Conservation (phyloP, 2,113 vertebrate genomes). For the Apteryx mantelli region DNA sequence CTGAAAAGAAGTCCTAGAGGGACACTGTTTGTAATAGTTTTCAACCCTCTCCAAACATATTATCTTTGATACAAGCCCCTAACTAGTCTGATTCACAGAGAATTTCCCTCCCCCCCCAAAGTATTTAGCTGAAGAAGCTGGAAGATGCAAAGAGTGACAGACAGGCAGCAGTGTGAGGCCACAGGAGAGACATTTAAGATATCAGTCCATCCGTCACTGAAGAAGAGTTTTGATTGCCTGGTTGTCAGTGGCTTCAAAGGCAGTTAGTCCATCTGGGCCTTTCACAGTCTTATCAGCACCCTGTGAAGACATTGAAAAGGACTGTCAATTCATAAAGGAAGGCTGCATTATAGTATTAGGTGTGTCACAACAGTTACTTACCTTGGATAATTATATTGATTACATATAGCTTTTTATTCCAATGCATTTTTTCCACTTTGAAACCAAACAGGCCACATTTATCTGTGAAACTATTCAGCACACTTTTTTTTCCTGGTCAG, state of each 20-base stretch:
- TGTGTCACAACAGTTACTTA: background rate
- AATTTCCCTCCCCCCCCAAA: slow-evolving; percentile 74
- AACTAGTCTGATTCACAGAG: slow-evolving; percentile 72
- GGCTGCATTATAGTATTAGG: background rate
- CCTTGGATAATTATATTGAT: background rate
- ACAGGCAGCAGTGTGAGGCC: slow-evolving; percentile 88
- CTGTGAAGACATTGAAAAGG: slow-evolving; percentile 76
- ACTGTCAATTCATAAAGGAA: background rate
- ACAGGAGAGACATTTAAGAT: slow-evolving; percentile 80
- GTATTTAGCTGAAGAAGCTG: slow-evolving; percentile 83
- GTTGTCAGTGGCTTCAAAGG: slow-evolving; percentile 87
- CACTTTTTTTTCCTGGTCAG: background rate
- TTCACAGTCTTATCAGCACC: slow-evolving; percentile 92
- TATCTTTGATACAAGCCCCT: slow-evolving; percentile 52
- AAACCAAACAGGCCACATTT: background rate
- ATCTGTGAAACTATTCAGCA: background rate
- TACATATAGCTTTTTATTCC: background rate
- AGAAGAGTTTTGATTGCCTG: slow-evolving; percentile 92
- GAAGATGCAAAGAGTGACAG: slow-evolving; percentile 85
- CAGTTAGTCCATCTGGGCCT: slow-evolving; percentile 86
- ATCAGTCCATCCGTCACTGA: slow-evolving; percentile 87
- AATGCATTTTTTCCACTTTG: background rate
- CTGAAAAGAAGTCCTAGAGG: slow-evolving; percentile 62
- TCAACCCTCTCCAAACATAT: slow-evolving; percentile 52
- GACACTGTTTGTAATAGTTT: slow-evolving; percentile 40